Base-by-base conservation (phyloP, 2,797 vertebrate species). In the Poecilia velifera region DNA sequence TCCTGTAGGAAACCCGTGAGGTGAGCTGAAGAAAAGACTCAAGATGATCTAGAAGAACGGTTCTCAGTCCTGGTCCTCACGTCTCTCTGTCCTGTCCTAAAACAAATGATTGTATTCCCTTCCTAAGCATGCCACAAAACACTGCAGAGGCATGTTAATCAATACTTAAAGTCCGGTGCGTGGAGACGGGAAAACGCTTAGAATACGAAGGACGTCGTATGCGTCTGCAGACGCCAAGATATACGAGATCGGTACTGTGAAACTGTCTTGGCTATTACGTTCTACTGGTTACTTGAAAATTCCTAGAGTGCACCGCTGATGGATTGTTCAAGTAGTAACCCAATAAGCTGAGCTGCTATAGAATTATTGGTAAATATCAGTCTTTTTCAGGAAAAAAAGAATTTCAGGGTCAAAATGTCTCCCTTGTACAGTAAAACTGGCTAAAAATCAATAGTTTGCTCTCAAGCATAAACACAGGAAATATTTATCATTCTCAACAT, bases 301-400 rank as follows among this genome's bases (percentile, higher is more conserved):
- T 73, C 80, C 84, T 86, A 73, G 74, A 90, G 77, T 82, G 62
- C 77, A 77, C 36, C 80, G 76, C 82, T 62, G 72, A 79, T 28
- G 84, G 88, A 81, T 82, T 47, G 72, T 78, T 28, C 83, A 86
- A 66, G 80, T 72, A 79, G 80, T 84, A 73, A 86, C 76, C 62
- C 55, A 66, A 77, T 88, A 77, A 89, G 86, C 62, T 66, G 74
- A 72, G 76, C 75, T 57, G 64, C 25, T 46, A n/a, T 76, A 80
- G 71, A 86, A 71, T 78, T 76, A 84, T 72, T 71, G 74, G 49
- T 13, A 36, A 43, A 82, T 45, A 41, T 53, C 46, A 5, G 46
- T 41, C 3, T n/a, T 51, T n/a, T 39, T 68, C 79, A 72, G 68
- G 34, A 62, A 79, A 18, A 41, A 41, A 53, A 28, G 22, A 73